Base-by-base conservation (phyloP, 1,140 invertebrate species). In the Heterodera schachtii region DNA sequence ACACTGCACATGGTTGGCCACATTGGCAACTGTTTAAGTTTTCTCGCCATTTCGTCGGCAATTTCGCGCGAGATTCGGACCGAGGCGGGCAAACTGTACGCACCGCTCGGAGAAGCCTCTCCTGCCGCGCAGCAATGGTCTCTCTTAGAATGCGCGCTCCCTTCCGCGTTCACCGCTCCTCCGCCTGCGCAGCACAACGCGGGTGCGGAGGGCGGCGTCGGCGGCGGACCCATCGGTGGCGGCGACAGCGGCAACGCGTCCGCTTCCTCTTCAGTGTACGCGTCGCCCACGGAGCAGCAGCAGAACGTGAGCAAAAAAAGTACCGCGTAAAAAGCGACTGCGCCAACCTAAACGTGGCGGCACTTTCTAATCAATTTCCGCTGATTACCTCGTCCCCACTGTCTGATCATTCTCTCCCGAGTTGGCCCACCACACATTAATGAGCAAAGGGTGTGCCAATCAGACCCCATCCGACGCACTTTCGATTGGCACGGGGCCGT, bases 231-330 rank as follows among this genome's bases (percentile, higher is more conserved):
- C n/a, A n/a, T n/a, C n/a, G n/a, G n/a, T n/a, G n/a, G n/a, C n/a
- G 57, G 66, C 16, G 76, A 78, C 69, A 78, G 76, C 64, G 76
- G 76, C 52, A 60, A 78, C 69, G 76, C 69, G n/a, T 78, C 76
- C 21, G 76, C 76, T 47, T 47, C 76, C 49, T 78, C 76, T 41
- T 78, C 76, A 13, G 9, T 67, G 21, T 69, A 70, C 47, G 52
- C 64, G 66, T 78, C 76, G 16, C 76, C 76, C n/a, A n/a, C n/a
- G n/a, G n/a, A n/a, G 9, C 69, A 71, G 19, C 69, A 71, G 69
- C 69, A 71, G 8, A 71, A 31, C 21, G 69, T 71, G 9, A 71
- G 69, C 66, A 9, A 49, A 49, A 9, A 49, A 9, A 9, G 47
- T 6, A 6, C 4, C 4, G 66, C 7, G 41, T 4, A 16, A 16